Evolutionary conservation across 2,797 vertebrate species (phyloP), one percentile per base, ranked within the genome.

Genomic region (Meriones psammophilus): DNA sequence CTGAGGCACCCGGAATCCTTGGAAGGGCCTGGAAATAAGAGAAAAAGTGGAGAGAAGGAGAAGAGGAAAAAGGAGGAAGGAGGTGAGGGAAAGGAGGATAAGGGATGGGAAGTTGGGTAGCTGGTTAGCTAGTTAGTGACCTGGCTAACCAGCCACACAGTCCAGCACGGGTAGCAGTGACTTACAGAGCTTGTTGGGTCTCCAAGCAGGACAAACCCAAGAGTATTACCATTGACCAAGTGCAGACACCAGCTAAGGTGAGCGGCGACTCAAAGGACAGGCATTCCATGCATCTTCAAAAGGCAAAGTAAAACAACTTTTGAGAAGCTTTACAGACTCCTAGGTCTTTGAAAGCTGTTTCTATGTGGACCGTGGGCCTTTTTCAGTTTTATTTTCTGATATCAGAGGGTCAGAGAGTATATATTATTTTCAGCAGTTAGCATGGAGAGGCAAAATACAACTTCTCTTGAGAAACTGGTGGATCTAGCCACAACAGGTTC

Each of bases 281-380:
- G 1, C 2, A 4, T 15, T 6, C 0, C 8, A 46, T 7, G 0
- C 0, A 30, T 66, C 36, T 62, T 22, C 24, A 4, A 20, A 30
- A 15, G 24, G 9, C 13, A 54, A 24, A 42, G 58, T 1, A 58
- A 73, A 17, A 1, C 14, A 12, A 3, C 26, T 0, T 39, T 26
- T 24, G 4, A 3, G 36, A 77, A 26, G 22, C 22, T 64, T 50
- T 66, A n/a, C 3, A 50, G 58, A 18, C 58, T 39, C 54, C 22
- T 66, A 42, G 46, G 14, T 42, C 4, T n/a, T 28, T 69, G 54
- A 39, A 62, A 83, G 26, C 39, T 18, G 14, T 50, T 54, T 66
- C 20, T 26, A 4, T 50, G 60, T 24, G 68, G 68, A 39, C 22
- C 18, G n/a, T 36, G 24, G 14, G 15, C n/a, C 1, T 18, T 69